A percentile compares a stretch with the other conserved stretches of the same genome.
phyloP scores from a whole-genome alignment of 2,888 invertebrate species.

The Ennomos quercinarius region DNA sequence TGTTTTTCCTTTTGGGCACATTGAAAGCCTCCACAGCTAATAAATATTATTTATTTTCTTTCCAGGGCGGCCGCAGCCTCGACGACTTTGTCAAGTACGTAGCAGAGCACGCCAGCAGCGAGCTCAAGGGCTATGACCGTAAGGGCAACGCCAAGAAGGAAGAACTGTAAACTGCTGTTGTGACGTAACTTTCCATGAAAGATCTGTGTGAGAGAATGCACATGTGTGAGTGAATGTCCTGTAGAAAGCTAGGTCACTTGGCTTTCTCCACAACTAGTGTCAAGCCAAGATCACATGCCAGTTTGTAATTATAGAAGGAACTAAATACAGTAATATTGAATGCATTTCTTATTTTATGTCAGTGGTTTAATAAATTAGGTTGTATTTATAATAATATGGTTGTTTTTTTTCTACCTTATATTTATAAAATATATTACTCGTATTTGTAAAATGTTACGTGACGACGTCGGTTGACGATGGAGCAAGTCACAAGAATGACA shows the following conservation, averaged over 20 bases:
- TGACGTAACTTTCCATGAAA: slow-evolving; percentile 68
- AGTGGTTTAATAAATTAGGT: slow-evolving; percentile 78
- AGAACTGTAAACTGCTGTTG: slow-evolving; percentile 69
- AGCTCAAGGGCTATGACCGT: slow-evolving; percentile 94
- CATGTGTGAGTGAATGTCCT: slow-evolving; percentile 36
- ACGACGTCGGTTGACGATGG: too few relatives aligned
- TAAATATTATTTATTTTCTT: slow-evolving; percentile 32
- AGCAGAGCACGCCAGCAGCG: slow-evolving; percentile 94
- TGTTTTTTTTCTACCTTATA: slow-evolving; percentile 45
- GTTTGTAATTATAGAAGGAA: slow-evolving; percentile 60
- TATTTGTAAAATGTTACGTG: too few relatives aligned
- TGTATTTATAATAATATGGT: slow-evolving; percentile 71
- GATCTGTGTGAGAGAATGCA: slow-evolving; percentile 71
- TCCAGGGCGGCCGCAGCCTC: slow-evolving; percentile 95
- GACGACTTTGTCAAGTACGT: slow-evolving; percentile 98
- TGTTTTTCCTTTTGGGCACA: not conserved
- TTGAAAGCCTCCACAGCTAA: too few relatives aligned
- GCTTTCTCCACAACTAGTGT: slow-evolving; percentile 37
- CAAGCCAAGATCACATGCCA: slow-evolving; percentile 42
- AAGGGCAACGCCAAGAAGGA: slow-evolving; percentile 88
- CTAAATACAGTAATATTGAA: slow-evolving; percentile 82
- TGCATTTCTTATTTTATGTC: slow-evolving; percentile 77
- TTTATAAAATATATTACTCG: too few relatives aligned
- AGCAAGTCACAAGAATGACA: too few relatives aligned
- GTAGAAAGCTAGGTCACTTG: slow-evolving; percentile 33